A percentile compares a stretch with the other conserved stretches of the same genome.
These are phyloP conservation scores for Lutraria lutraria DNA, from an alignment of 2,888 invertebrate genomes.

Conservation along the genomic window DNA sequence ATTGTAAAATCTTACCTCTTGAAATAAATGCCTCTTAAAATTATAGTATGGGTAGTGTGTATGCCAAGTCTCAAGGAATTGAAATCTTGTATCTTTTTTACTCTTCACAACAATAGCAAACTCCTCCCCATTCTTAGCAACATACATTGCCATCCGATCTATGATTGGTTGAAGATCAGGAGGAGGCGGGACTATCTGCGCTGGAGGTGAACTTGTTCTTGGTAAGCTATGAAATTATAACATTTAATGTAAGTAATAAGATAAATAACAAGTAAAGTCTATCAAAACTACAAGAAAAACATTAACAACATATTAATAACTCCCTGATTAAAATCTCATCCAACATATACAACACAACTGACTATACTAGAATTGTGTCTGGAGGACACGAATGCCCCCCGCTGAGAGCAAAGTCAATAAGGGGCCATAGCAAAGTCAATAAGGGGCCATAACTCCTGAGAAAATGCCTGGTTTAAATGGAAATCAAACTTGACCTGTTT, in stretches of 20 bases:
- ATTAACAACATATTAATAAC: no score
- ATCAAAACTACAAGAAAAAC: no score
- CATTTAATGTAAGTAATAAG: neutral
- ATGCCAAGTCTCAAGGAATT: slow-evolving; percentile 93
- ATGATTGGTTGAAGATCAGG: slow-evolving; percentile 95
- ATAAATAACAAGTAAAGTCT: neutral
- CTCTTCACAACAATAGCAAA: slow-evolving; percentile 91
- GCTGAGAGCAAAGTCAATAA: no score
- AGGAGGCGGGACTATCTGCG: slow-evolving; percentile 89
- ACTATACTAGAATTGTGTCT: no score
- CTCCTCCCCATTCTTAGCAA: slow-evolving; percentile 96
- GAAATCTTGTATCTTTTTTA: slow-evolving; percentile 92
- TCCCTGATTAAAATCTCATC: no score
- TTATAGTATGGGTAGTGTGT: slow-evolving; percentile 94
- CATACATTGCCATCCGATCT: slow-evolving; percentile 98
- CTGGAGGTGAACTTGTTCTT: slow-evolving; percentile 36
- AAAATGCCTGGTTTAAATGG: no score
- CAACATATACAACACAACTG: no score
- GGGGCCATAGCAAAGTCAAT: no score
- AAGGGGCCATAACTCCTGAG: no score
- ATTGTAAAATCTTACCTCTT: slow-evolving; percentile 70
- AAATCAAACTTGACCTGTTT: no score
- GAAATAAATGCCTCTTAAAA: slow-evolving; percentile 88
- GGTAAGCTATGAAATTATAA: neutral
- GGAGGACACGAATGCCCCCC: no score